Base-by-base conservation (phyloP, 53 echinoderm and acorn worm genomes). In the Hippasteria phrygiana region DNA sequence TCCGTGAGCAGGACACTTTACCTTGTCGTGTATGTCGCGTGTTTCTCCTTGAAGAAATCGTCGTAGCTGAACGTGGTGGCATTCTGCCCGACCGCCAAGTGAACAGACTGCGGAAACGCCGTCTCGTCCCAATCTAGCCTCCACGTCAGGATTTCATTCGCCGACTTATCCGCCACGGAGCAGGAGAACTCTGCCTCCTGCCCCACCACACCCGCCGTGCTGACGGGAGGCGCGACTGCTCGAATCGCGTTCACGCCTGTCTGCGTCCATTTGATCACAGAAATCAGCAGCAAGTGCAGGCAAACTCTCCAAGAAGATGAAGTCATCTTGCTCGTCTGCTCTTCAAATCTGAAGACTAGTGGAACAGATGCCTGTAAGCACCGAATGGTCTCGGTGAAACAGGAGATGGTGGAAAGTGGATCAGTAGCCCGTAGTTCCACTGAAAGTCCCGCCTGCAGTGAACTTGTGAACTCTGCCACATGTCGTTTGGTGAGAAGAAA, bases 1-100 rank as follows among this genome's bases (percentile, higher is more conserved):
- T 31, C 67, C 33, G 5, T 16, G 3, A 5, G 29, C 17, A 59
- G 31, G 4, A 9, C 20, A 14, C 5, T 2, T 62, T 43, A 81
- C 81, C 81, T 81, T 26, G 81, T 81, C 27, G 81, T 81, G 43
- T 81, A 81, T 1, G 66, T 63, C 10, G 81, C 81, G 31, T 81
- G 81, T 65, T 64, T 64, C 43, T 80, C 63, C 8, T 59, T 4
- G 37, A 80, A 62, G 62, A 28, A 43, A 4, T 35, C 62, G 28
- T 81, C 64, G 5, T 38, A 64, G 13, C 10, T 31, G 45, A 62
- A 41, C 29, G 43, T 43, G 3, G 81, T 81, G 7, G 31, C 29
- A 43, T 81, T 81, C 45, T 45, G 55, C 17, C 43, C 81, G 16
- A 29, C 63, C 5, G 29, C 26, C 28, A 81, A 11, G 43, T 81